These are phyloP conservation scores for Drosophila sucinea DNA, from an alignment of 1,140 invertebrate genomes.

Conservation along the genomic window DNA sequence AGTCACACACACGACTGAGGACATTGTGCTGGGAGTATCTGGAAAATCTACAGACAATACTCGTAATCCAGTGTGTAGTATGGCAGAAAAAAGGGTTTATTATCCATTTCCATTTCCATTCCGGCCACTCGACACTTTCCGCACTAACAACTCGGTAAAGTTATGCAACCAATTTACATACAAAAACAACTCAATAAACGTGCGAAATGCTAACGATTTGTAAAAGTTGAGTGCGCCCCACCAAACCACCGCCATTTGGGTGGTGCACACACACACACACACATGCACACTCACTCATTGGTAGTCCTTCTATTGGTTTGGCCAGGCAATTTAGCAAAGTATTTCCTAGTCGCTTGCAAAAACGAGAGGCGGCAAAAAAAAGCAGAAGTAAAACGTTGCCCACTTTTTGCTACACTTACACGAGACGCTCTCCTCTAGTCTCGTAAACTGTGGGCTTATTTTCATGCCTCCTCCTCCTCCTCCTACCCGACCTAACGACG, in stretches of 20 bases:
- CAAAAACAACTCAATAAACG: slow-evolving; percentile 82
- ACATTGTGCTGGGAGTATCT: slow-evolving; percentile 48
- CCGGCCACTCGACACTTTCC: slow-evolving; percentile 69
- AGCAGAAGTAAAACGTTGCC: slow-evolving; percentile 62
- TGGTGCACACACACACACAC: slow-evolving; percentile 13
- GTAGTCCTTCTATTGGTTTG: slow-evolving; percentile 67
- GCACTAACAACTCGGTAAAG: slow-evolving; percentile 54
- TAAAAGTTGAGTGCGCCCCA: slow-evolving; percentile 62
- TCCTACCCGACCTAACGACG: neutral
- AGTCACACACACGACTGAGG: slow-evolving; percentile 27
- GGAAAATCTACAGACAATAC: slow-evolving; percentile 70
- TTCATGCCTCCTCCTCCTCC: slow-evolving; percentile 39
- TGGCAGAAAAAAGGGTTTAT: slow-evolving; percentile 55
- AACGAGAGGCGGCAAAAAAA: neutral
- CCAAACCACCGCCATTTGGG: slow-evolving; percentile 8
- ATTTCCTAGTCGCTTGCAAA: slow-evolving; percentile 66
- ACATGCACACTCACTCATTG: slow-evolving; percentile 31
- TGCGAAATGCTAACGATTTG: slow-evolving; percentile 81
- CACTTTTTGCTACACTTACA: slow-evolving; percentile 67
- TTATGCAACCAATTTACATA: slow-evolving; percentile 81
- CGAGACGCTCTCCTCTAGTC: slow-evolving; percentile 26
- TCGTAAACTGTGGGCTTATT: slow-evolving; percentile 77
- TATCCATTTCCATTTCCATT: slow-evolving; percentile 55
- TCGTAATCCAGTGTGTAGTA: slow-evolving; percentile 66
- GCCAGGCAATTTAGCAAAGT: slow-evolving; percentile 78